Evolutionary conservation across 2,888 invertebrate genomes (phyloP).

Genomic region (Microplitis manilae): DNA sequence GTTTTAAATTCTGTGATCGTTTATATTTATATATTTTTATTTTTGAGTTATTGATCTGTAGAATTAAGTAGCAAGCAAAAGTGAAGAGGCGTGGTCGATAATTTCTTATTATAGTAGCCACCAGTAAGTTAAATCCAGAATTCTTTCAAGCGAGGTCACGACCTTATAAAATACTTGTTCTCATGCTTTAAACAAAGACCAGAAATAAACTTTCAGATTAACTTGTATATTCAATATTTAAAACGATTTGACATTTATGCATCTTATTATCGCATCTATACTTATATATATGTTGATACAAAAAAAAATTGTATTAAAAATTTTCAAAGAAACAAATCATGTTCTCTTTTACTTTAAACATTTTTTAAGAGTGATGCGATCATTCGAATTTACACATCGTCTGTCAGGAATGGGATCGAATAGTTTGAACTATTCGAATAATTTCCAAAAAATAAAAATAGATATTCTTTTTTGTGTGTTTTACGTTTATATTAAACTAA

Average conservation of each 20-base stretch:
- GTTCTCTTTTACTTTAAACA: no score
- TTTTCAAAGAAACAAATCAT: no score
- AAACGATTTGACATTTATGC: background rate
- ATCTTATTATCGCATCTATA: background rate
- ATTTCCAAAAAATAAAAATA: no score
- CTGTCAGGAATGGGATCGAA: no score
- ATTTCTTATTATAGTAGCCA: background rate
- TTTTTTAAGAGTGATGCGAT: no score
- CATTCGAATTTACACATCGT: no score
- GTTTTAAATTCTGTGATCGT: background rate
- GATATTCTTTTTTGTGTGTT: no score
- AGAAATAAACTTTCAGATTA: background rate
- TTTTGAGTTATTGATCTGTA: background rate
- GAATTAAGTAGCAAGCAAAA: constrained; percentile 1
- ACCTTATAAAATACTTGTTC: background rate
- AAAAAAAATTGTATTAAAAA: no score
- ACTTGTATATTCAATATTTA: constrained; percentile 1
- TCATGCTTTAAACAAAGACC: background rate
- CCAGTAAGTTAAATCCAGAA: background rate
- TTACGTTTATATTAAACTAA: no score
- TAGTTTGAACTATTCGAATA: no score
- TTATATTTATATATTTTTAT: background rate
- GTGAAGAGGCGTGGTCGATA: background rate
- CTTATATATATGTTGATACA: background rate
- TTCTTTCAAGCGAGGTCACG: background rate